phyloP scores from a whole-genome alignment of 1,140 invertebrate genomes.

The Caenorhabditis brenneri region DNA sequence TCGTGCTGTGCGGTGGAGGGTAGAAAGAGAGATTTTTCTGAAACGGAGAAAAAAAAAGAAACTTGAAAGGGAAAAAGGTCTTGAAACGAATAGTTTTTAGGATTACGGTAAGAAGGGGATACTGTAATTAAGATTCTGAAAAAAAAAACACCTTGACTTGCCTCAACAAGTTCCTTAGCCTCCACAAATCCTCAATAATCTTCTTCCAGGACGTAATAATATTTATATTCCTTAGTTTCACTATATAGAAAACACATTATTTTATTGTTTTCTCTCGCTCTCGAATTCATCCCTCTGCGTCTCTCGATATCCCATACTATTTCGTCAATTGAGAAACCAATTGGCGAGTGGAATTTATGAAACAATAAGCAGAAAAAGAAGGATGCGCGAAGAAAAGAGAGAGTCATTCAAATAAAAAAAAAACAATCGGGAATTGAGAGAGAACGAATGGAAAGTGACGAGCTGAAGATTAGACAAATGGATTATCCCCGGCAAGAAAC shows the following conservation, averaged over 20 bases:
- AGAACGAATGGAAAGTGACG: not conserved
- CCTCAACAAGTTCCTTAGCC: too few relatives aligned
- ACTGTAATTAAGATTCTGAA: too few relatives aligned
- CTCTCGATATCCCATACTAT: not conserved
- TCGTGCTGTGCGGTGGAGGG: too few relatives aligned
- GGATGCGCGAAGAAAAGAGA: not conserved
- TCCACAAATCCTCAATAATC: too few relatives aligned
- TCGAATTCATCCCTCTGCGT: not conserved
- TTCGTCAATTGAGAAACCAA: not conserved
- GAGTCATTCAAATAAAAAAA: not conserved
- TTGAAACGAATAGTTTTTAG: too few relatives aligned
- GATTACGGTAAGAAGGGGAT: too few relatives aligned
- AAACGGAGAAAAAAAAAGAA: not conserved
- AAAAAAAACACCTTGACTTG: too few relatives aligned
- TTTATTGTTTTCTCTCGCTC: not conserved
- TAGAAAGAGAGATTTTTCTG: not conserved
- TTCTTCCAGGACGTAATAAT: too few relatives aligned
- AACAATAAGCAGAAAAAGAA: conserved; percentile 31
- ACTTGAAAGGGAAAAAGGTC: too few relatives aligned
- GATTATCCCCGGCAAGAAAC: not conserved
- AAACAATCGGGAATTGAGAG: not conserved
- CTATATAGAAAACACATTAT: not conserved
- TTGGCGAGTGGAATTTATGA: conserved; percentile 20
- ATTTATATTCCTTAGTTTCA: too few relatives aligned
- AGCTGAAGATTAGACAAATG: not conserved